phyloP scores from a whole-genome alignment of 2,797 vertebrate species.

The Gambelia wislizenii region DNA sequence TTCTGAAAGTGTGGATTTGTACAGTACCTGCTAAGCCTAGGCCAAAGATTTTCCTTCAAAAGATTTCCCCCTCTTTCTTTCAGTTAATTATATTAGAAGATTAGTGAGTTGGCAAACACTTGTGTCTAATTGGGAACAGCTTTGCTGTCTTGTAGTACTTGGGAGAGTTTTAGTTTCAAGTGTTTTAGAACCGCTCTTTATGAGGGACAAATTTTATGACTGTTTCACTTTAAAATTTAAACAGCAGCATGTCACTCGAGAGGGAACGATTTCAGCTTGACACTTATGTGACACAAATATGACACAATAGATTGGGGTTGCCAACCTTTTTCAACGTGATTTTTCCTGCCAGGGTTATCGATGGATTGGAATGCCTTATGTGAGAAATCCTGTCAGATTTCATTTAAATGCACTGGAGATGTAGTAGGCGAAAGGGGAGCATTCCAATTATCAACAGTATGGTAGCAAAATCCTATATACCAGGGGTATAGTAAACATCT shows the following conservation, averaged over 20 bases:
- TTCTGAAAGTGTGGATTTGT: not conserved
- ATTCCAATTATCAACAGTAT: not conserved
- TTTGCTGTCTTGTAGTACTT: constrained; percentile 14
- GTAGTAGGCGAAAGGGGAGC: not conserved
- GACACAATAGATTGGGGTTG: not conserved
- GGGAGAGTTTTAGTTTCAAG: constrained; percentile 9
- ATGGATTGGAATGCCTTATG: not conserved
- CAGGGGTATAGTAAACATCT: not conserved
- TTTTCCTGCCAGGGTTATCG: not conserved
- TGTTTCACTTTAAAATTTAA: constrained; percentile 1
- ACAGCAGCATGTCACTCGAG: not conserved
- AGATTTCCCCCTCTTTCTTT: not conserved
- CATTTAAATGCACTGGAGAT: not conserved
- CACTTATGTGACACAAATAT: not conserved
- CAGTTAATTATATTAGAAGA: constrained; percentile 31
- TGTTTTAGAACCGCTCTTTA: not conserved
- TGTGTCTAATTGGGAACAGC: constrained; percentile 20
- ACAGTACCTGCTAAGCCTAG: not conserved
- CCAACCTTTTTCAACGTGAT: not conserved
- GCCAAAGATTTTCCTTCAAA: constrained; percentile 21
- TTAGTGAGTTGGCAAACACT: constrained; percentile 27
- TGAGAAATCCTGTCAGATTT: not conserved
- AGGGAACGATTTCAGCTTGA: not conserved
- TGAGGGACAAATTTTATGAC: not conserved
- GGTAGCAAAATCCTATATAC: too few relatives aligned